Conservation (phyloP, 2,113 vertebrate genomes). For the Bos indicus region DNA sequence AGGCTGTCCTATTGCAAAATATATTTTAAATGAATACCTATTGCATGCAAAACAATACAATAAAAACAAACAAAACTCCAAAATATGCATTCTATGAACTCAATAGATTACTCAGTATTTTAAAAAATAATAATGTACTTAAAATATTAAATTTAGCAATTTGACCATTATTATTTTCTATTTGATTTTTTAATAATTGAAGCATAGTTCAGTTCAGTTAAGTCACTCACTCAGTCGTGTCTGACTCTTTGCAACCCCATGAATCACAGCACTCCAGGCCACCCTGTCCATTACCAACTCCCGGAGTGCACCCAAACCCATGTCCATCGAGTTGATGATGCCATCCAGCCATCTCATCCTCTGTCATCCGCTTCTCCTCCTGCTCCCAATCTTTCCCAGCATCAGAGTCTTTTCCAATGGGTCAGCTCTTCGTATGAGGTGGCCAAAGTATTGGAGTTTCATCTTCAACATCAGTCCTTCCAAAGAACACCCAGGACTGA, state of each 20-base stretch:
- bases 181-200: no score
- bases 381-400: no score
- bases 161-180: background rate
- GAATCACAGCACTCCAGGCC: rapidly evolving
- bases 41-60: background rate
- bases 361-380: background rate
- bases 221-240: background rate
- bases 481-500: no score
- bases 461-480: no score
- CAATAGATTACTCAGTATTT: background rate
- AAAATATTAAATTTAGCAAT: background rate
- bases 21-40: background rate
- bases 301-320: background rate
- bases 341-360: background rate
- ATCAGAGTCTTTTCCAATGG: no score
- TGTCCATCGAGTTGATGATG: rapidly evolving
- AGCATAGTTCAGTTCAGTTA: background rate
- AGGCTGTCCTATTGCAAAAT: background rate
- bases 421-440: no score
- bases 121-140: background rate
- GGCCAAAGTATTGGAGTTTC: no score
- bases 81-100: background rate
- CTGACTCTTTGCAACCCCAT: background rate
- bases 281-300: background rate
- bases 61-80: background rate